These are phyloP conservation scores for Onychomys arenicola DNA, from an alignment of 2,797 vertebrate species.

Conservation along the genomic window DNA sequence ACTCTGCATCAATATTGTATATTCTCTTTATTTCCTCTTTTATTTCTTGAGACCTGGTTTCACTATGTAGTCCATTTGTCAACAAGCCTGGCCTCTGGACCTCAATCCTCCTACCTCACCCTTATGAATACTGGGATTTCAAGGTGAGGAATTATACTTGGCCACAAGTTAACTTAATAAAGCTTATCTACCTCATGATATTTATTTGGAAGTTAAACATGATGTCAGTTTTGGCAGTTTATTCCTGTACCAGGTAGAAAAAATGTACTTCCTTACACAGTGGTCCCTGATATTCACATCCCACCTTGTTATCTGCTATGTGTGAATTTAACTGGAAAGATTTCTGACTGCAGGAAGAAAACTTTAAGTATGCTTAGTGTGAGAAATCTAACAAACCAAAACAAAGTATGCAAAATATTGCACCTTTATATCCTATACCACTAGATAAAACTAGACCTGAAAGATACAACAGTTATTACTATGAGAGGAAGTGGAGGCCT, in stretches of 20 bases:
- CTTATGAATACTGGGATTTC: not conserved
- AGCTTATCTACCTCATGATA: not conserved
- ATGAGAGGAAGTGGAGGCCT: not conserved
- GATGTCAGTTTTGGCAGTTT: not conserved
- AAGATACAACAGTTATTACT: not conserved
- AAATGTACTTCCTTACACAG: not conserved
- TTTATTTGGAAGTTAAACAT: not conserved
- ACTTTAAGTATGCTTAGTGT: not conserved
- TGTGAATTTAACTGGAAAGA: not conserved
- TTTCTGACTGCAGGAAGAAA: constrained; percentile 40
- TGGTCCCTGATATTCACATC: not conserved
- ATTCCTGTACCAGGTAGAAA: not conserved
- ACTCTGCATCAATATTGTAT: not conserved
- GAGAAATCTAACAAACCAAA: constrained; percentile 27
- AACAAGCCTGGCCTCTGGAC: not conserved
- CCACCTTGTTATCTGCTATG: not conserved
- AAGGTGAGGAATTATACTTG: not conserved
- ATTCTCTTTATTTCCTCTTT: not conserved
- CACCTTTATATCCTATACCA: not conserved
- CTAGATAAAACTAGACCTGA: constrained; percentile 1
- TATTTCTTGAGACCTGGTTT: not conserved
- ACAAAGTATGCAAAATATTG: not conserved
- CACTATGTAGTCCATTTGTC: not conserved
- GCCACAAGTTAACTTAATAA: not conserved
- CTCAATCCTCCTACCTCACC: not conserved